Evolutionary conservation across 2,113 vertebrate species (phyloP), one percentile per base, ranked within the genome.

Genomic region (Asarcornis scutulata): DNA sequence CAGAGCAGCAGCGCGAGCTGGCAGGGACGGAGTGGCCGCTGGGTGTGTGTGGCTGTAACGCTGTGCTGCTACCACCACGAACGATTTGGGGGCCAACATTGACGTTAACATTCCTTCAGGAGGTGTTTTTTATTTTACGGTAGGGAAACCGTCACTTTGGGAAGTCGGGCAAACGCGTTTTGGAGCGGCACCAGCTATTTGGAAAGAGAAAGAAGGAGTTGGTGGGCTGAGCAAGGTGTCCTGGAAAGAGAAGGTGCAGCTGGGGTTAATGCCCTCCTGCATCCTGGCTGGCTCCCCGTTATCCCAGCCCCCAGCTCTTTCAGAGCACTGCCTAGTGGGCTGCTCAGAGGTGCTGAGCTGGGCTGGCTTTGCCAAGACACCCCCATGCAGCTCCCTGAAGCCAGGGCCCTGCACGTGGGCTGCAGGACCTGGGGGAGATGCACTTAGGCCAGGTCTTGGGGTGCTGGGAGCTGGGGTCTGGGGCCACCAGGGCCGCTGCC

Each of bases 1-100:
- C 83, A 1, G 3, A n/a, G 29, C 17, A 40, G 56, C 0, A 1
- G 50, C 83, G 15, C 1, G 4, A 11, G 68, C 40, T 23, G 2
- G n/a, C 92, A 73, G 69, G 3, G 34, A 2, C 4, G 5, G 42
- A 55, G 17, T 7, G 67, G 40, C 85, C 59, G 63, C 17, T 4
- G 66, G 80, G 53, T 66, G 1, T 42, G 18, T 38, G 48, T 18
- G 46, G 81, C 81, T 63, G 1, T 34, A 32, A 4, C 50, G 2
- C 76, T 13, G 3, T 25, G 31, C 26, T 83, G 74, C 74, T 27
- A 0, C 3, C 29, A 6, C 79, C 42, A 17, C 3, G 7, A 64
- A 55, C 46, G 15, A 15, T 52, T 68, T 73, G 1, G n/a, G 59
- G 55, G 62, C 50, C 7, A 2, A 44, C 69, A 4, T 52, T 86